phyloP scores from a whole-genome alignment of 1,140 invertebrate genomes.

The Nebria ingens region DNA sequence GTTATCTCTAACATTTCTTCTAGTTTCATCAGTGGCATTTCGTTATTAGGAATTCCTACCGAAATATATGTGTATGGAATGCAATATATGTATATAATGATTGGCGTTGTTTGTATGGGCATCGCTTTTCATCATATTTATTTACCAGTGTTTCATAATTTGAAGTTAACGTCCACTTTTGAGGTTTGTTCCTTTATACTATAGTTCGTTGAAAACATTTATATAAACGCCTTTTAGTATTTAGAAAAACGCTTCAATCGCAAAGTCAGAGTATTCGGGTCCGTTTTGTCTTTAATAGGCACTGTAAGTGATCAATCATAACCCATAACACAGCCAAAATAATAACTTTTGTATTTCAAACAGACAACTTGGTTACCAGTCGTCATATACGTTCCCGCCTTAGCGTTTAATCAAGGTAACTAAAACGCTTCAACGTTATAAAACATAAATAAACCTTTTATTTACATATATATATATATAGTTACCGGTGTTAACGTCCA shows the following conservation, averaged over 20 bases:
- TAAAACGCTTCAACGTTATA: slow-evolving; percentile 11
- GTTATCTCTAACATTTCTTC: slow-evolving; percentile 18
- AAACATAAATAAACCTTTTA: slow-evolving; percentile 9
- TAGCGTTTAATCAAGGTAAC: slow-evolving; percentile 65
- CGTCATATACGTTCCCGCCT: slow-evolving; percentile 61
- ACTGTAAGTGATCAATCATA: slow-evolving; percentile 44
- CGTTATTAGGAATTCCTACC: slow-evolving; percentile 61
- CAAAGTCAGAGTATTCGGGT: slow-evolving; percentile 59
- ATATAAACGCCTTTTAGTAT: slow-evolving; percentile 70
- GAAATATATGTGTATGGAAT: slow-evolving; percentile 75
- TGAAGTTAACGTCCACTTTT: slow-evolving; percentile 71
- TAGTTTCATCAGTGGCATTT: slow-evolving; percentile 55
- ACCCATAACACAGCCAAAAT: slow-evolving; percentile 10
- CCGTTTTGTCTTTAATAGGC: slow-evolving; percentile 56
- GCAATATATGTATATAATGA: slow-evolving; percentile 53
- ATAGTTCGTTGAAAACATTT: too few species aligned
- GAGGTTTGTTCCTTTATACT: too few species aligned
- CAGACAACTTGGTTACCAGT: slow-evolving; percentile 60
- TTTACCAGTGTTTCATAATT: slow-evolving; percentile 71
- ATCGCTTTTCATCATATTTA: slow-evolving; percentile 56
- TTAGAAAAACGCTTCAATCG: slow-evolving; percentile 65
- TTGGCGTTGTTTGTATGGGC: slow-evolving; percentile 51
- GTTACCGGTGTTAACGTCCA: slow-evolving; percentile 80
- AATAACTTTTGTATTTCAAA: slow-evolving; percentile 31
- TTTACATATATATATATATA: slow-evolving; percentile 37